Base-by-base conservation (phyloP, 2,113 vertebrate species). In the Aviceda subcristata region DNA sequence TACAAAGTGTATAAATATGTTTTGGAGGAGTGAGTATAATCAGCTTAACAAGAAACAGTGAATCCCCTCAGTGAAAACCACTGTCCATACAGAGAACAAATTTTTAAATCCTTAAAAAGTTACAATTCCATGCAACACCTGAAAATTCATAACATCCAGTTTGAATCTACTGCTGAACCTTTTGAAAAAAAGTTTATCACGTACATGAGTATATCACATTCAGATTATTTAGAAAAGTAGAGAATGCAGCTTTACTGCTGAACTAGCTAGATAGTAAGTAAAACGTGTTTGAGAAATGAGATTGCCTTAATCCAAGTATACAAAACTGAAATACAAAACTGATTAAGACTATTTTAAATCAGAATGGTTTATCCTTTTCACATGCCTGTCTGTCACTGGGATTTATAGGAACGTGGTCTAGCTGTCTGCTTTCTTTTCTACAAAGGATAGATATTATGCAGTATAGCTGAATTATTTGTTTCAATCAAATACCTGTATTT, bases 191-290 rank as follows among this genome's bases (percentile, higher is more conserved):
- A 4, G 0, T 24, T 34, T 72, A 12, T 46, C 6, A 11, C 9
- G 9, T 34, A 39, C 0, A 0, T n/a, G 38, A 84, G 6, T 60
- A 63, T 20, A 56, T 50, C 9, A 26, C 4, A 32, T 2, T 75
- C 14, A 91, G 68, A 73, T 69, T 73, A 73, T 48, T 64, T 68
- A n/a, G 26, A 57, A 17, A 55, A 66, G 2, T 50, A 48, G 3
- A 36, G 3, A 88, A 57, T 15, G 6, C 7, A 39, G 13, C 3
- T 74, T 84, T 91, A 43, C 41, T 59, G 50, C 19, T 84, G 24
- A 77, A 48, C 34, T 73, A 87, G 23, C 8, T 26, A 56, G 57
- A 75, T 6, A 48, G 5, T 8, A 84, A 81, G 32, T 50, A 88
- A 79, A 92, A 74, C 0, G 0, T 46, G 5, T 71, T 63, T 0